Evolutionary conservation across 2,113 vertebrate species (phyloP).

Genomic region (Jaculus jaculus): DNA sequence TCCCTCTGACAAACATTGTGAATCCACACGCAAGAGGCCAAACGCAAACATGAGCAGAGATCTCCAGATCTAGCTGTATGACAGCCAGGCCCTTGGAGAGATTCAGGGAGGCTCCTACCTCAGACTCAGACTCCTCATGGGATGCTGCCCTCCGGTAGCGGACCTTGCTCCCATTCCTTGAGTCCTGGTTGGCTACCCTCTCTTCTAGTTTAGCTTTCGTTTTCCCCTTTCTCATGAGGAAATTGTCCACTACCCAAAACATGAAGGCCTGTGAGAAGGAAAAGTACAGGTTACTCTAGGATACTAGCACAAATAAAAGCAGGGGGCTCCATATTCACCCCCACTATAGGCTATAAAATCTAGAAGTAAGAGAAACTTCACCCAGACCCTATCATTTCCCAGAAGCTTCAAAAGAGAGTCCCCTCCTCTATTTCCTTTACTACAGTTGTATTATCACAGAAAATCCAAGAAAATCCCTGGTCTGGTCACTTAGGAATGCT

Average conservation of each 20-base stretch:
- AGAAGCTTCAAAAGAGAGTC: not conserved
- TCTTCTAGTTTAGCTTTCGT: constrained; percentile 99
- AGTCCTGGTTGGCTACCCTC: constrained; percentile 90
- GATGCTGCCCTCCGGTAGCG: constrained; percentile 96
- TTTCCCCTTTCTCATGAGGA: constrained; percentile 98
- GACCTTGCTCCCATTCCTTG: constrained; percentile 93
- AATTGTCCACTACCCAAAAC: constrained; percentile 99
- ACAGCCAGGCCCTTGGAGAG: not conserved
- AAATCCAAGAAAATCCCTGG: not conserved
- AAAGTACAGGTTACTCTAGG: constrained; percentile 1
- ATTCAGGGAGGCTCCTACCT: constrained; percentile 84
- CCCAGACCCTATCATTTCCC: not conserved
- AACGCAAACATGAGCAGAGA: not conserved
- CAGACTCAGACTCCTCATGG: constrained; percentile 97
- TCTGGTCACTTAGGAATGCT: not conserved
- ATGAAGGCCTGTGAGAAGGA: constrained; percentile 90
- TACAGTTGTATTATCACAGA: not conserved
- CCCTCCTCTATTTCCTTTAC: not conserved
- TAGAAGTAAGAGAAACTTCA: not conserved
- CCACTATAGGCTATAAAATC: not conserved
- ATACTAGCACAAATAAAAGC: not conserved
- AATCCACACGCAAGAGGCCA: not conserved
- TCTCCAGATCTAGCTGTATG: accelerated
- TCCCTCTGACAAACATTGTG: not conserved
- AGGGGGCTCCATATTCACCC: not conserved